Base-by-base conservation (phyloP, 2,797 vertebrate genomes). In the Enteromius viviparus region DNA sequence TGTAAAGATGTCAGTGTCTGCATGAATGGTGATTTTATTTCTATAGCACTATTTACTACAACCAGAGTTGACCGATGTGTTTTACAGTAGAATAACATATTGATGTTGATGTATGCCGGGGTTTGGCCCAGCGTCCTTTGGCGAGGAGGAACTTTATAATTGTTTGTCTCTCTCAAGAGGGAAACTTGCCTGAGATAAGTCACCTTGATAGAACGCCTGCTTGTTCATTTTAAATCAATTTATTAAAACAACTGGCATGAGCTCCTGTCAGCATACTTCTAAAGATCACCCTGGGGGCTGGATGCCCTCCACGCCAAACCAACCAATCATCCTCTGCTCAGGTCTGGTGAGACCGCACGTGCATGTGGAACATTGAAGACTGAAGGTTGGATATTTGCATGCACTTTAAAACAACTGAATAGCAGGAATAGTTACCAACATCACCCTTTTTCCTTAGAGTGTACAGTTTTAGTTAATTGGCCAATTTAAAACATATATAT, bases 181-280 rank as follows among this genome's bases (percentile, higher is more conserved):
- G 10, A 82, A 66, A 55, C 60, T 66, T 76, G 5, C 80, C 47
- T 82, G 32, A 29, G n/a, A 42, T 74, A 65, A 75, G 60, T 76
- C 80, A 82, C 80, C 71, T 68, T 76, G 34, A 55, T 66, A 40
- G 11, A 68, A 55, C 9, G n/a, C n/a, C 15, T 69, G 65, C 23
- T 74, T 74, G 58, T 65, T 53, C 29, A 40, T 65, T 81, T 81
- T 75, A 81, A 76, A 76, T 53, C 34, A 55, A 14, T 82, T 32
- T 66, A 76, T 82, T 42, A 76, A 68, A 65, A 66, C 60, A 40
- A 68, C 32, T 55, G n/a, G 1, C 47, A 32, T 55, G 55, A 82
- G 60, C n/a, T 34, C 34, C 17, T 40, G 60, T 76, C 62, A 82
- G 80, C 71, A 76, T 68, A 3, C n/a, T 74, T 65, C 14, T 53